These are phyloP conservation scores for Apogon hyalosoma DNA, from an alignment of 2,797 vertebrate species.

Conservation along the genomic window DNA sequence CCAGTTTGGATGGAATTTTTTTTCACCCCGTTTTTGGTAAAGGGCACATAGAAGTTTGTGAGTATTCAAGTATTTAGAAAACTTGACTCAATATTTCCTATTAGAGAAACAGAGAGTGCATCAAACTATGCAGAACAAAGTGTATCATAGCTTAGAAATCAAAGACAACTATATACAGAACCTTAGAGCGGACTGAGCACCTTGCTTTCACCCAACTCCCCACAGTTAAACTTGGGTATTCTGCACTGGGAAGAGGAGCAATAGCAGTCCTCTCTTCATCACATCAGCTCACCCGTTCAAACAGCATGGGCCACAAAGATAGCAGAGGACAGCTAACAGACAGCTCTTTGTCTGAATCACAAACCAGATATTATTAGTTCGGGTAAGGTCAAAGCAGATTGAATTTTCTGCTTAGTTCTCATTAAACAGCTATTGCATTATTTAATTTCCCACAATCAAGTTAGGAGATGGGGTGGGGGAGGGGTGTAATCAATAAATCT, in stretches of 20 bases:
- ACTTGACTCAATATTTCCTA: neutral
- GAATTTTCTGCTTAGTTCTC: conserved; percentile 88
- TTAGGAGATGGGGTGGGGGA: conserved; percentile 58
- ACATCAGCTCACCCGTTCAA: conserved; percentile 63
- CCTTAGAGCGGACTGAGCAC: neutral
- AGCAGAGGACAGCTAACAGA: conserved; percentile 71
- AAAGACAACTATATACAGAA: no score
- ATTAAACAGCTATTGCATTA: conserved; percentile 89
- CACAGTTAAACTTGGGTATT: conserved; percentile 19
- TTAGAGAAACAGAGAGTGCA: neutral
- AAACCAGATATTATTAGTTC: conserved; percentile 83
- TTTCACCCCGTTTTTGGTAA: neutral
- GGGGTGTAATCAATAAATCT: conserved; percentile 72
- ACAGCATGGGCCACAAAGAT: conserved; percentile 68
- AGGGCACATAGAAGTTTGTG: neutral
- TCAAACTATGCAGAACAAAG: neutral
- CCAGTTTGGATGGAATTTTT: neutral
- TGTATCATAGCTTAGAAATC: neutral
- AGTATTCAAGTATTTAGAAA: neutral
- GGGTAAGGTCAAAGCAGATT: conserved; percentile 86
- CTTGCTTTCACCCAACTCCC: neutral
- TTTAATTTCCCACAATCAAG: conserved; percentile 88
- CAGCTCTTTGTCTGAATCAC: conserved; percentile 76
- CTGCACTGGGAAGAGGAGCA: conserved; percentile 19
- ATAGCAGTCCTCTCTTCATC: conserved; percentile 39